Evolutionary conservation across 2,113 vertebrate genomes (phyloP).

Genomic region (Xyliphius kryptos): DNA sequence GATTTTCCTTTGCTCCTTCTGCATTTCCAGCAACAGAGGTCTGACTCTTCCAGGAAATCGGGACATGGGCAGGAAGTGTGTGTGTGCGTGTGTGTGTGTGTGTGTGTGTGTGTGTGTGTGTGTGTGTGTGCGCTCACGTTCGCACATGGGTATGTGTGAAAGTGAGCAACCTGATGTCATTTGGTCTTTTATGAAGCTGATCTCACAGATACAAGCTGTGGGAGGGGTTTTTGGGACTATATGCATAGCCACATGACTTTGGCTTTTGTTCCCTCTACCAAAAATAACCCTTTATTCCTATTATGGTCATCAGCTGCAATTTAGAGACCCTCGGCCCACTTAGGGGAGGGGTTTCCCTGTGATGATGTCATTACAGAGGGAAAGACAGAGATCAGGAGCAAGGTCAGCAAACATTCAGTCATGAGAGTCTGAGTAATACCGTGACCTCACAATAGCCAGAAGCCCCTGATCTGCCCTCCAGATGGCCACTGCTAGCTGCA

Average conservation of each 20-base stretch:
- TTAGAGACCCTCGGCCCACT: slow-evolving; percentile 4
- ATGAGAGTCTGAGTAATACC: slow-evolving; percentile 31
- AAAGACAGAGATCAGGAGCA: background rate
- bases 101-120: background rate
- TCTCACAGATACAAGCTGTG: slow-evolving; percentile 19
- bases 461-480: slow-evolving; percentile 15
- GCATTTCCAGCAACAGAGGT: slow-evolving; percentile 39
- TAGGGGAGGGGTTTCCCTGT: slow-evolving; percentile 16
- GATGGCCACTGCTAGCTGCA: slow-evolving; percentile 7
- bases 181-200: slow-evolving; percentile 30
- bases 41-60: slow-evolving; percentile 35
- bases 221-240: slow-evolving; percentile 16
- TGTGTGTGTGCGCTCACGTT: background rate
- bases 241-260: slow-evolving; percentile 25
- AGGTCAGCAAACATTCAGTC: slow-evolving; percentile 19
- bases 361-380: background rate
- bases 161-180: slow-evolving; percentile 22
- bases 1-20: slow-evolving; percentile 20
- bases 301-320: slow-evolving; percentile 16
- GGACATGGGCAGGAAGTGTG: slow-evolving; percentile 13
- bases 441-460: slow-evolving; percentile 23
- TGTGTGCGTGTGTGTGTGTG: background rate
- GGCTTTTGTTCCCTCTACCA: slow-evolving; percentile 7
- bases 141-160: slow-evolving; percentile 13
- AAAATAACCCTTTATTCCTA: slow-evolving; percentile 11